Evolutionary conservation across 2,797 vertebrate genomes (phyloP).

Genomic region (Syndactyla subalaris): DNA sequence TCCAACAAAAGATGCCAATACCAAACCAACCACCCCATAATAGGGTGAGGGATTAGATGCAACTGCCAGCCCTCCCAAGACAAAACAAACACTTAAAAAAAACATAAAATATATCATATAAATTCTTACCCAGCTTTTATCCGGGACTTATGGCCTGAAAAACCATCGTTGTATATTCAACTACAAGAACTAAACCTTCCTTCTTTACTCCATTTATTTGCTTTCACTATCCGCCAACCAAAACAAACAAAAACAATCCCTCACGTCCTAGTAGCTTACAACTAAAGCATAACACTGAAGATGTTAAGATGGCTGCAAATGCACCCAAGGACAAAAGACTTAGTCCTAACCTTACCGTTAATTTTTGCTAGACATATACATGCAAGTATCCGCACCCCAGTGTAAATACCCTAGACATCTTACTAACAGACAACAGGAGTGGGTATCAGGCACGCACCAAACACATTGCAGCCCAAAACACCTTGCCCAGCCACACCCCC

Average conservation of each 20-base stretch:
- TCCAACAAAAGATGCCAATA: neutral
- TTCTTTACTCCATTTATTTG: too few species aligned
- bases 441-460: neutral
- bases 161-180: neutral
- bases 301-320: rapidly evolving
- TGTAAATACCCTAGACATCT: rapidly evolving
- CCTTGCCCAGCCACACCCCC: neutral
- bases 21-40: rapidly evolving
- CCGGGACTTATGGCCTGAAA: neutral
- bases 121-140: neutral
- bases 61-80: neutral
- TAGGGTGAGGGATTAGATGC: neutral
- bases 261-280: neutral
- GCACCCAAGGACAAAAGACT: neutral
- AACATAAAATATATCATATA: neutral
- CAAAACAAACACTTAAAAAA: neutral
- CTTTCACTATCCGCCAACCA: too few species aligned
- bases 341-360: neutral
- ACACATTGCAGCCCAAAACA: neutral
- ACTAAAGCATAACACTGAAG: neutral
- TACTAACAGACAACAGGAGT: rapidly evolving
- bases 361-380: rapidly evolving
- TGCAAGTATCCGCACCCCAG: rapidly evolving
- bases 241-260: neutral
- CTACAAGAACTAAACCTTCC: neutral